These are phyloP conservation scores for Dendroctonus valens DNA, from an alignment of 1,140 invertebrate genomes.

Conservation along the genomic window DNA sequence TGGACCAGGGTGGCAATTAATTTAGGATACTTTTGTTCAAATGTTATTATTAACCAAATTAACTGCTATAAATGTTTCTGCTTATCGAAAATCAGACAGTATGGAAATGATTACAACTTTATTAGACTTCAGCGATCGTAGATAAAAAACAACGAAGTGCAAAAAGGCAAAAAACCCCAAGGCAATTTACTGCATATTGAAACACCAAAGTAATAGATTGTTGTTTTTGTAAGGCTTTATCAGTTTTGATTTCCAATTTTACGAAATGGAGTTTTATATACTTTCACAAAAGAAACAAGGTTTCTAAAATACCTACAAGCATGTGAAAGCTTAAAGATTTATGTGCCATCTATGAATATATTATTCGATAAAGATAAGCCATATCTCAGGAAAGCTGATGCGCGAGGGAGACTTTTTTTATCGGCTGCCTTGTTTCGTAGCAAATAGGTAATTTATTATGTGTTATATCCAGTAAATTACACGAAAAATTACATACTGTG, in stretches of 20 bases:
- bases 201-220: slow-evolving; percentile 18
- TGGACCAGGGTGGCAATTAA: too few species aligned
- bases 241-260: slow-evolving; percentile 22
- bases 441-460: slow-evolving; percentile 20
- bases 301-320: slow-evolving; percentile 21
- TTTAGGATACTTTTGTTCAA: too few species aligned
- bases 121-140: background rate
- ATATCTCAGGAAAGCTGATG: slow-evolving; percentile 10
- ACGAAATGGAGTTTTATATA: slow-evolving; percentile 15
- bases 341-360: slow-evolving; percentile 24
- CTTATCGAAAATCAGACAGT: too few species aligned
- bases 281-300: slow-evolving; percentile 18
- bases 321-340: slow-evolving; percentile 22
- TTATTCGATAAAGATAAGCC: slow-evolving; percentile 26
- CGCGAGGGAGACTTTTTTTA: slow-evolving; percentile 11
- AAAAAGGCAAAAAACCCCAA: slow-evolving; percentile 9
- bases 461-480: slow-evolving; percentile 3
- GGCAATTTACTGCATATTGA: slow-evolving; percentile 14
- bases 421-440: slow-evolving; percentile 6
- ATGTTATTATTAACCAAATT: too few species aligned
- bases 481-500: slow-evolving; percentile 17
- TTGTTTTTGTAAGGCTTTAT: slow-evolving; percentile 14
- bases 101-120: too few species aligned
- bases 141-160: slow-evolving; percentile 7
- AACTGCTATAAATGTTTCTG: too few species aligned